phyloP scores from a whole-genome alignment of 2,888 invertebrate genomes.

The Tridacna crocea region DNA sequence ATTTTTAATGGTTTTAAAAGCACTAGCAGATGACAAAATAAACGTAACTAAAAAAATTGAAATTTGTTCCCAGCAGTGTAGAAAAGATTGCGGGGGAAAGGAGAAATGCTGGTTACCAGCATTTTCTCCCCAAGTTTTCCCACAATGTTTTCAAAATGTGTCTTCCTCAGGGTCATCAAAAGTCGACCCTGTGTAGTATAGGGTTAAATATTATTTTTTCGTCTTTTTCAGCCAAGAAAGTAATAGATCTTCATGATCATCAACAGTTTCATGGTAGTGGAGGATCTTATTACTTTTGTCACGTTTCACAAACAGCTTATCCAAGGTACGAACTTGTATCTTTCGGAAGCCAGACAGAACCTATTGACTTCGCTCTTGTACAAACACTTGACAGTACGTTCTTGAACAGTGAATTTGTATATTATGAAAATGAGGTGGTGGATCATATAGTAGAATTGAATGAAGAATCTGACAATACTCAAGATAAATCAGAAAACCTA shows the following conservation, averaged over 20 bases:
- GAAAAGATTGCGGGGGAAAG: background rate
- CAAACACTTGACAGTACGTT: background rate
- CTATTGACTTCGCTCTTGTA: conserved; percentile 3
- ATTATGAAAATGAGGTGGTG: background rate
- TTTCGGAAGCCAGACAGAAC: background rate
- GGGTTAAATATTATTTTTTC: too few relatives aligned
- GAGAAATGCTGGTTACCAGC: background rate
- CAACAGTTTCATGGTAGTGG: background rate
- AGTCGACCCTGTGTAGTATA: too few relatives aligned
- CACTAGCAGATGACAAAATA: too few relatives aligned
- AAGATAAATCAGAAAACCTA: background rate
- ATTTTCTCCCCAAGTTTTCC: background rate
- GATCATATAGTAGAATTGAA: background rate
- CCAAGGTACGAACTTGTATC: conserved; percentile 11
- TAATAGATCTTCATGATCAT: background rate
- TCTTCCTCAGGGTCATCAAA: background rate
- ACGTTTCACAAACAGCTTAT: background rate
- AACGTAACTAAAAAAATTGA: too few relatives aligned
- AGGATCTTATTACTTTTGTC: conserved; percentile 6
- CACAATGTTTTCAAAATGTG: background rate
- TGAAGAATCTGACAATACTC: background rate
- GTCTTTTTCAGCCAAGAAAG: background rate
- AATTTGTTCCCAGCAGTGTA: too few relatives aligned
- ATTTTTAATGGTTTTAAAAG: too few relatives aligned
- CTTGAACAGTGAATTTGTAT: background rate